A percentile compares a stretch with the other conserved stretches of the same genome.
Evolutionary conservation across 2,888 invertebrate genomes (phyloP).

Genomic region (Eupithecia tripunctaria): DNA sequence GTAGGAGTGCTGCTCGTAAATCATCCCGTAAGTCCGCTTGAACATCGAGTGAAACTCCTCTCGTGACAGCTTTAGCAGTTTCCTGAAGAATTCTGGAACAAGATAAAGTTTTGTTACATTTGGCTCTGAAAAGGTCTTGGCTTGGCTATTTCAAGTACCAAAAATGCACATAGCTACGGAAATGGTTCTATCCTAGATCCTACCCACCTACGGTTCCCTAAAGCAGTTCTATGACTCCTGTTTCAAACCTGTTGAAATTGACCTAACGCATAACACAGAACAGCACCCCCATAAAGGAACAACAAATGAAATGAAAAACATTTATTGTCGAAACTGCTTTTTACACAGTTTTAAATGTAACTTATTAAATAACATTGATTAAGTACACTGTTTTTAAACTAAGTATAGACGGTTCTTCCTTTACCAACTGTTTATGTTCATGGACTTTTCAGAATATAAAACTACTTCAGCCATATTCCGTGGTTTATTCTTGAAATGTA

Average conservation of each 20-base stretch:
- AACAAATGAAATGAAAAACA: too few relatives aligned
- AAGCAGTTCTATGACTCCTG: neutral
- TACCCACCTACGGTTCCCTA: neutral
- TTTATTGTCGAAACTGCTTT: too few relatives aligned
- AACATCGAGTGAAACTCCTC: slow-evolving; percentile 97
- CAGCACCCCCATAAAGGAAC: too few relatives aligned
- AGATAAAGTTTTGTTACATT: slow-evolving; percentile 36
- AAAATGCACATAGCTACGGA: neutral
- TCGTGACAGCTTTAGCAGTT: slow-evolving; percentile 92
- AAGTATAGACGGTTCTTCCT: neutral
- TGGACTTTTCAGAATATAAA: neutral
- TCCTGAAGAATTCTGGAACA: slow-evolving; percentile 94
- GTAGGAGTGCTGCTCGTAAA: slow-evolving; percentile 96
- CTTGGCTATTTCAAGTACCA: neutral
- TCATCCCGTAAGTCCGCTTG: slow-evolving; percentile 96
- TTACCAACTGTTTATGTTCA: neutral
- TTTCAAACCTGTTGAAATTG: too few relatives aligned
- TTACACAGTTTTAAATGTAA: too few relatives aligned
- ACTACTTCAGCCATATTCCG: neutral
- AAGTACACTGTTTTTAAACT: too few relatives aligned
- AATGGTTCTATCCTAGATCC: neutral
- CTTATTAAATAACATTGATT: too few relatives aligned
- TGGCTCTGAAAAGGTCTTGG: neutral
- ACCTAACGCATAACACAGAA: neutral
- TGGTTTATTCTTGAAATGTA: neutral